Percentiles rank a stretch among this genome's conserved stretches.
Evolutionary conservation across 35 echinoderm and acorn worm genomes (phyloP).

Genomic region (Anneissia japonica): DNA sequence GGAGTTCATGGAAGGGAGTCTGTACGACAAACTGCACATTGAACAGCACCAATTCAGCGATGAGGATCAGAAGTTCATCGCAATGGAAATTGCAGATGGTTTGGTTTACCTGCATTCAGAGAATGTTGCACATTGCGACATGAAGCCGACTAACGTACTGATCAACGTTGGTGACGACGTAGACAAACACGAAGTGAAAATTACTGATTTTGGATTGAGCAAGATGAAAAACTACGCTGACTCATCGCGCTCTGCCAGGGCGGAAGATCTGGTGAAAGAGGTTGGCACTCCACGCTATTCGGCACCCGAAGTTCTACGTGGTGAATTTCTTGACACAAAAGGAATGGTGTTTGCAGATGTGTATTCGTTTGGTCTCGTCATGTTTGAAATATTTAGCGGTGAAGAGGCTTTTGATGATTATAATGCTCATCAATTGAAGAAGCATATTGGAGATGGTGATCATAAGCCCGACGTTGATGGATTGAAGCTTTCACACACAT

Average conservation of each 20-base stretch:
- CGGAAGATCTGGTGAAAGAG: background rate
- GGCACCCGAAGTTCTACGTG: constrained; percentile 24
- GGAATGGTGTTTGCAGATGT: constrained; percentile 31
- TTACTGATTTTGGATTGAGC: constrained; percentile 45
- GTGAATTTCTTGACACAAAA: background rate
- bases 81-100: constrained; percentile 19
- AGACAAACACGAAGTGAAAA: constrained; percentile 13
- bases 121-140: constrained; percentile 38
- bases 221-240: constrained; percentile 37
- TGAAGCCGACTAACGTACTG: constrained; percentile 33
- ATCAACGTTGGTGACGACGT: background rate
- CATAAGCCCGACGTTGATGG: constrained; percentile 3
- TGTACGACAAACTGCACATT: constrained; percentile 30
- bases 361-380: constrained; percentile 35
- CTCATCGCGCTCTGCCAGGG: constrained; percentile 1
- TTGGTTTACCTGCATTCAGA: constrained; percentile 20
- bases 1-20: constrained; percentile 41
- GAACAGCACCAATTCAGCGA: background rate
- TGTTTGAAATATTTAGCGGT: constrained; percentile 25
- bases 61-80: background rate
- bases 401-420: constrained; percentile 8
- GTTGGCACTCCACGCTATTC: constrained; percentile 34
- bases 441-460: constrained; percentile 8
- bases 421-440: background rate
- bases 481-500: background rate